phyloP scores from a whole-genome alignment of 2,888 invertebrate species.

The Cheilosia vernalis region DNA sequence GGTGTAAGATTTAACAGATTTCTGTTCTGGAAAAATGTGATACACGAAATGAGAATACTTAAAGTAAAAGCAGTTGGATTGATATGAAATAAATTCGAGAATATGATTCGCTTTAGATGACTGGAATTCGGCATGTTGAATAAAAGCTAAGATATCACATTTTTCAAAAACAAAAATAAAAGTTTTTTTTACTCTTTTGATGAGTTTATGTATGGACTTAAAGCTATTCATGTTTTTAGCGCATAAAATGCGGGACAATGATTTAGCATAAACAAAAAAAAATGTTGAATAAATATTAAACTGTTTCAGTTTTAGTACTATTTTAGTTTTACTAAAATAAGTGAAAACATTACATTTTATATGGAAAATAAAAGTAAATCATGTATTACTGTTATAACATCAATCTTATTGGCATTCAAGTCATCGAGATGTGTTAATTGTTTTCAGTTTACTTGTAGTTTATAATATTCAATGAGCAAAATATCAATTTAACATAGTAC shows the following conservation, averaged over 20 bases:
- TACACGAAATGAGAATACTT: not conserved
- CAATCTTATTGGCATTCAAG: constrained; percentile 65
- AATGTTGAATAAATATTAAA: not conserved
- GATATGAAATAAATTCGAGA: constrained; percentile 8
- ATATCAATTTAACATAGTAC: not conserved
- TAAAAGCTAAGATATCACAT: constrained; percentile 1
- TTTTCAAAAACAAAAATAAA: constrained; percentile 13
- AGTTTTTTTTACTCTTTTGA: constrained; percentile 18
- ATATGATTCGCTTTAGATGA: not conserved
- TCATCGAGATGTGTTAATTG: constrained; percentile 61
- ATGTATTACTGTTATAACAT: constrained; percentile 26
- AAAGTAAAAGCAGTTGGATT: not conserved
- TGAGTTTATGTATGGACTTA: constrained; percentile 18
- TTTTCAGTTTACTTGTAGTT: not conserved
- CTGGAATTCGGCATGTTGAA: no score
- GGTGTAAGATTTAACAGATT: no score
- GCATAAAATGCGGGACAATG: constrained; percentile 44
- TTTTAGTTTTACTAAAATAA: constrained; percentile 72
- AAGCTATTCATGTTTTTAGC: constrained; percentile 20
- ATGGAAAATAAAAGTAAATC: not conserved
- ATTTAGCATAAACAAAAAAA: constrained; percentile 20
- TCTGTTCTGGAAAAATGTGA: constrained; percentile 4
- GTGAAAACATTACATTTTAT: constrained; percentile 54
- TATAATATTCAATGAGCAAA: not conserved
- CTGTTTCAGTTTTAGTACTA: constrained; percentile 54